phyloP scores from a whole-genome alignment of 2,888 invertebrate genomes.

The Rotaria socialis region DNA sequence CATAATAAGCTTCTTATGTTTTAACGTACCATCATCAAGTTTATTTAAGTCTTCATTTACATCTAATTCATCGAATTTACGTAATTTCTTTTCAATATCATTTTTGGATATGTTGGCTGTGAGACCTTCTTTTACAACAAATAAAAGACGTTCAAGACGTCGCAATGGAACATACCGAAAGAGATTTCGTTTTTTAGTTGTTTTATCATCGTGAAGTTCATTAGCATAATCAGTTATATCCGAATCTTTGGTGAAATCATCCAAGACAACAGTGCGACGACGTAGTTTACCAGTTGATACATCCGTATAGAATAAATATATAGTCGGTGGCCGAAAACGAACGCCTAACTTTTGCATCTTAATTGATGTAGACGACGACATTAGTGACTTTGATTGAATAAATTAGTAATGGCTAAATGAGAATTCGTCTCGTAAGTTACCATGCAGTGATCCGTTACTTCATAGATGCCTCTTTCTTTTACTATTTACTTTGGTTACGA shows the following conservation, averaged over 20 bases:
- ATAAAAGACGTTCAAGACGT: slow-evolving; percentile 60
- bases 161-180: slow-evolving; percentile 53
- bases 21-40: slow-evolving; percentile 58
- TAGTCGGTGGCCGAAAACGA: slow-evolving; percentile 57
- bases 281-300: slow-evolving; percentile 52
- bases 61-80: slow-evolving; percentile 57
- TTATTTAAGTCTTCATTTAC: slow-evolving; percentile 62
- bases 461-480: background rate
- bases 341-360: slow-evolving; percentile 55
- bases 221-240: slow-evolving; percentile 54
- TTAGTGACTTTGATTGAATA: background rate
- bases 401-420: background rate
- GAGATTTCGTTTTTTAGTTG: background rate
- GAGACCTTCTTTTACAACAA: slow-evolving; percentile 58
- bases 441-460: background rate
- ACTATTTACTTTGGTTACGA: background rate
- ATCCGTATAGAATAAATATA: slow-evolving; percentile 56
- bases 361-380: slow-evolving; percentile 16
- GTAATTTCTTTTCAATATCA: slow-evolving; percentile 48
- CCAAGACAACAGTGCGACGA: slow-evolving; percentile 61
- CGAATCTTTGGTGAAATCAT: slow-evolving; percentile 59
- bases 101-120: slow-evolving; percentile 50
- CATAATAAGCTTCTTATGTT: slow-evolving; percentile 62
- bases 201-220: slow-evolving; percentile 53
- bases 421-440: background rate